Evolutionary conservation across 2,113 vertebrate species (phyloP).

Genomic region (Thamnophis sirtalis): DNA sequence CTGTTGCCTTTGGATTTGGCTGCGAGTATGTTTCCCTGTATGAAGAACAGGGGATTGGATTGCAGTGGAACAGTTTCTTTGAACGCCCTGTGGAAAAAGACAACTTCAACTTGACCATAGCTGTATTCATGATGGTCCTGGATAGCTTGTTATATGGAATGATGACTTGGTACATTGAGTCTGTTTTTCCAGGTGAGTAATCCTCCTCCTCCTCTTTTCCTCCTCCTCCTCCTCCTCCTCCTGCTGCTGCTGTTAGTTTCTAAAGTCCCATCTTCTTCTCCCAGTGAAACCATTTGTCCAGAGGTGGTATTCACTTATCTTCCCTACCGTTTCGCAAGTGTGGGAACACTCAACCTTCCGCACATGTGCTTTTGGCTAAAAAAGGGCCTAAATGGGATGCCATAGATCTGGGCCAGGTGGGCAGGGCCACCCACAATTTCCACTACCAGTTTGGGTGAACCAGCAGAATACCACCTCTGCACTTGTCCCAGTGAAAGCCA

Average conservation of each 20-base stretch:
- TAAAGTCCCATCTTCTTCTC: not conserved
- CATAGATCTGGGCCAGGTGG: no score
- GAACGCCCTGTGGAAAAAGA: slow-evolving; percentile 85
- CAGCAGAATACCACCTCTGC: no score
- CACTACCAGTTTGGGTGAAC: no score
- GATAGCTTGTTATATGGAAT: slow-evolving; percentile 89
- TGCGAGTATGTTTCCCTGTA: slow-evolving; percentile 94
- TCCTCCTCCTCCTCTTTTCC: not conserved
- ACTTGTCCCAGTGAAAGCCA: not conserved
- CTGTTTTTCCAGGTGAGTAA: slow-evolving; percentile 92
- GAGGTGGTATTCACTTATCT: no score
- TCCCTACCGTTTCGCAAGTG: no score
- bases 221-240: no score
- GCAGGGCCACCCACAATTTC: no score
- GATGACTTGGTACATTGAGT: slow-evolving; percentile 96
- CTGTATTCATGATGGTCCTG: slow-evolving; percentile 85
- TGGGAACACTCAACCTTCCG: no score
- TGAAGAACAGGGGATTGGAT: slow-evolving; percentile 93
- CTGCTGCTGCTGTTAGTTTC: not conserved
- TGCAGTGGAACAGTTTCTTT: slow-evolving; percentile 92
- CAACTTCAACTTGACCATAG: slow-evolving; percentile 85
- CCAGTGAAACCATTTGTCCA: not conserved
- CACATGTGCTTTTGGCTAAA: no score
- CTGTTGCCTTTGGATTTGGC: slow-evolving; percentile 94
- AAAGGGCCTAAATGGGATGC: no score